Percentiles rank a stretch among this genome's conserved stretches.
Conservation (phyloP, 2,797 vertebrate genomes). For the Crotalus adamanteus region DNA sequence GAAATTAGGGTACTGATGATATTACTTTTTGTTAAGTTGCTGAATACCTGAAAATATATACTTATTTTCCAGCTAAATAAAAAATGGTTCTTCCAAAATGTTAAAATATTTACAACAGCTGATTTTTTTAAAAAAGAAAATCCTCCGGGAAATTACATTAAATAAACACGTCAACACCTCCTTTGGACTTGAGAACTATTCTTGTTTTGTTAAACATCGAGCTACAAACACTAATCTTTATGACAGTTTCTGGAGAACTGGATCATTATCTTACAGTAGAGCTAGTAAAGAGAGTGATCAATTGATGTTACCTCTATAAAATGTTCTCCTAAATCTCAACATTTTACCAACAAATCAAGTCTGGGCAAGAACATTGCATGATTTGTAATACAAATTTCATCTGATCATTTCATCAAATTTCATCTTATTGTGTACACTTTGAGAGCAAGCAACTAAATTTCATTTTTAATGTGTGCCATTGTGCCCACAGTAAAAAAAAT, state of each 20-base stretch:
- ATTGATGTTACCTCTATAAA: conserved; percentile 12
- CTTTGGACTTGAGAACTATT: not conserved
- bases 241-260: not conserved
- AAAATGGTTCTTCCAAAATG: not conserved
- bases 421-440: too few relatives aligned
- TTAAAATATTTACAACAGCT: not conserved
- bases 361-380: not conserved
- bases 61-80: not conserved
- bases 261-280: conserved; percentile 16
- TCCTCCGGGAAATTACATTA: not conserved
- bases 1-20: not conserved
- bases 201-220: not conserved
- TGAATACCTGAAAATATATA: not conserved
- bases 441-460: too few relatives aligned
- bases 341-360: not conserved
- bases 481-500: too few relatives aligned
- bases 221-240: conserved; percentile 7
- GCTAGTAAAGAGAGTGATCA: not conserved
- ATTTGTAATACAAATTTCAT: not conserved
- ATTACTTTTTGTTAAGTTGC: not conserved
- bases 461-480: too few relatives aligned
- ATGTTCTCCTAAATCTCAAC: not conserved
- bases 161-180: not conserved
- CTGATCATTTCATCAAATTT: not conserved
- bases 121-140: not conserved